Evolutionary conservation across 2,888 invertebrate genomes (phyloP).

Genomic region (Nysson spinosus): DNA sequence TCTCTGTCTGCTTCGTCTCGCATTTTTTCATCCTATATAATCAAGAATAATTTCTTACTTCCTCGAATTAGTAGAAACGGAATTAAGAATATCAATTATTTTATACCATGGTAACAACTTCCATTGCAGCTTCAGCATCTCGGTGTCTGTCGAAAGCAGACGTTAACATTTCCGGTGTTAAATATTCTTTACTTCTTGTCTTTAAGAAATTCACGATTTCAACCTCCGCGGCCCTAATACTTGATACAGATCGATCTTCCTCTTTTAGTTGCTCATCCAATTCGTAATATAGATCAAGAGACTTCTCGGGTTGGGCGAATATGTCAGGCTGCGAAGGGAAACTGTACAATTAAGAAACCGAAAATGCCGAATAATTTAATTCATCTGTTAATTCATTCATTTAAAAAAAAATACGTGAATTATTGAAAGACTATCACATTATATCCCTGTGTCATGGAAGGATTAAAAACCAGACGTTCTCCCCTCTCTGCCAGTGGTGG

Average conservation of each 20-base stretch:
- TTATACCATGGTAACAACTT: slow-evolving; percentile 48
- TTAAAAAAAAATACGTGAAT: neutral
- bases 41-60: slow-evolving; percentile 68
- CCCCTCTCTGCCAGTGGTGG: slow-evolving; percentile 86
- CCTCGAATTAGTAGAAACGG: slow-evolving; percentile 78
- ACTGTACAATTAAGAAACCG: neutral
- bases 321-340: slow-evolving; percentile 82
- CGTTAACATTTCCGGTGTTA: slow-evolving; percentile 78
- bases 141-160: slow-evolving; percentile 80
- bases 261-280: slow-evolving; percentile 82
- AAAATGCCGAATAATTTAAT: no score
- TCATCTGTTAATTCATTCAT: neutral
- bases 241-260: slow-evolving; percentile 81
- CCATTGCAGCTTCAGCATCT: slow-evolving; percentile 69
- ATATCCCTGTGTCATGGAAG: slow-evolving; percentile 83
- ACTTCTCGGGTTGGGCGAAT: slow-evolving; percentile 80
- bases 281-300: slow-evolving; percentile 82
- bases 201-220: slow-evolving; percentile 78
- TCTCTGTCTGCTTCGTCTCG: slow-evolving; percentile 80
- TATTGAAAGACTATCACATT: slow-evolving; percentile 77
- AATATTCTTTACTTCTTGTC: slow-evolving; percentile 77
- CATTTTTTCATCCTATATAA: slow-evolving; percentile 27
- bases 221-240: slow-evolving; percentile 79
- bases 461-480: slow-evolving; percentile 82
- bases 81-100: neutral